Evolutionary conservation across 2,888 invertebrate genomes (phyloP), one percentile per base, ranked within the genome.

Genomic region (Azorinus chamasolen): DNA sequence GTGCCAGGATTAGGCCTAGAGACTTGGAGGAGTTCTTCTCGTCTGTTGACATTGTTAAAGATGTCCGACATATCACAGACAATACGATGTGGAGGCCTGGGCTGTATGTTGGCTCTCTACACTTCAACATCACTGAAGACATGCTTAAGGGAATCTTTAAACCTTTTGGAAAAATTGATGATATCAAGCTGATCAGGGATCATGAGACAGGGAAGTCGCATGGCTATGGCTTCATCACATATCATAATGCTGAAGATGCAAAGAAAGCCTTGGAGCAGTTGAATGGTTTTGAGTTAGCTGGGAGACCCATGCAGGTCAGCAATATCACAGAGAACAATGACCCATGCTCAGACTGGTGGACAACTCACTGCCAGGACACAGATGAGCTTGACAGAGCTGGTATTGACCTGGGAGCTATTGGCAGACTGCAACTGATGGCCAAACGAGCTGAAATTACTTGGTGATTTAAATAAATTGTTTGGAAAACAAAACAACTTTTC

Each of bases 11-110:
- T 90, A 95, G 97, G 87, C 98, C 97, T 65, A 95, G 98, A 83
- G 99, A 99, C 93, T 94, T 99, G 80, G 98, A 99, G 94, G 99
- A 99, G 93, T 99, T 99, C 93, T 99, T 99, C 93, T 98, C 98
- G 32, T 97, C 98, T 76, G 99, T 99, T 73, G 99, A 99, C 51
- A 98, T 98, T 95, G 98, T 95, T 14, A 95, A 98, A 87, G 99
- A 99, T 94, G 99, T 99, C 22, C 95, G 99, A 89, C 96, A 99
- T 87, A 99, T 99, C 71, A 98, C 98, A 68, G 99, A 99, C 94
- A 99, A 99, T 94, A 99, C 99, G 94, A 99, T 99, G 0, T 95
- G 99, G 91, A 95, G 99, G 84, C 99, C 99, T 91, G 95, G 98
- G 89, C 94, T 99, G 10, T 99, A 99, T 94, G 98, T 99, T 65